These are phyloP conservation scores for Galerucella pusilla DNA, from an alignment of 2,888 invertebrate genomes.

Conservation along the genomic window DNA sequence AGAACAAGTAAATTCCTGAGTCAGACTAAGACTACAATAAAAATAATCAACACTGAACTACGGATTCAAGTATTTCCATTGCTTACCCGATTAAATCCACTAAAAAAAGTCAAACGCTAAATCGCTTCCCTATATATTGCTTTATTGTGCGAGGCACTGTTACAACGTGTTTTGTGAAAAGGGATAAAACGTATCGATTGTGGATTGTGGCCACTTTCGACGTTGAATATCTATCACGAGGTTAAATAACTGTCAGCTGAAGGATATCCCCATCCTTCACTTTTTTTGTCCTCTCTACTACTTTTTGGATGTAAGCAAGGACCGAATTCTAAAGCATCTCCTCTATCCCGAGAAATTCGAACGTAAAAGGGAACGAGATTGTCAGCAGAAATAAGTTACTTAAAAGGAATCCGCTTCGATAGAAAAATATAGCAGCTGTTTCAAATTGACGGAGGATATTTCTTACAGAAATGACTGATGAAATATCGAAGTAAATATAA, in stretches of 20 bases:
- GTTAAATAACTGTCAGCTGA: constrained; percentile 56
- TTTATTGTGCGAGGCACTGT: constrained; percentile 17
- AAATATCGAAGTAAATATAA: constrained; percentile 23
- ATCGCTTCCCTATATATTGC: constrained; percentile 6
- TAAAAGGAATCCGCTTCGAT: constrained; percentile 46
- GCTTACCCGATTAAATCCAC: neutral
- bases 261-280: constrained; percentile 47
- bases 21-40: no score
- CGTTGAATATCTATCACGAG: constrained; percentile 56
- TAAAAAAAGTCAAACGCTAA: constrained; percentile 12
- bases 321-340: constrained; percentile 47
- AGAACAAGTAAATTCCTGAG: no score
- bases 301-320: constrained; percentile 21
- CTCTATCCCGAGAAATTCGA: constrained; percentile 41
- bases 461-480: constrained; percentile 36
- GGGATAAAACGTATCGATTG: constrained; percentile 44
- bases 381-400: constrained; percentile 54
- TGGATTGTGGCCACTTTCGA: constrained; percentile 38
- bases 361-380: constrained; percentile 49
- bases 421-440: constrained; percentile 45
- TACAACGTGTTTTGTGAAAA: constrained; percentile 41
- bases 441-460: constrained; percentile 37
- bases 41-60: no score
- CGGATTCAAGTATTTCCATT: neutral
- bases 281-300: constrained; percentile 14